These are phyloP conservation scores for Cistogaster globosa DNA, from an alignment of 2,888 invertebrate genomes.

Conservation along the genomic window DNA sequence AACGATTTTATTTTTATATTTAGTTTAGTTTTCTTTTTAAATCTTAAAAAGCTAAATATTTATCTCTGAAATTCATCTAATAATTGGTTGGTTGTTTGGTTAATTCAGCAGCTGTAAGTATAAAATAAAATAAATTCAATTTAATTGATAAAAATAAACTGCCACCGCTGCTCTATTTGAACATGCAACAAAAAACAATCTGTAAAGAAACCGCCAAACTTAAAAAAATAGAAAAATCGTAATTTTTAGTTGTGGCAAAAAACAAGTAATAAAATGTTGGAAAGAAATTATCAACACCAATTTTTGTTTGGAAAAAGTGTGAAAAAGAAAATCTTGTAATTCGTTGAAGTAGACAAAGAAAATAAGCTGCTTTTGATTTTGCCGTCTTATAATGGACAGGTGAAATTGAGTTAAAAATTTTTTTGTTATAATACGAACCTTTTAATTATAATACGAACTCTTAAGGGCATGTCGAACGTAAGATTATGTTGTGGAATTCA, in stretches of 20 bases:
- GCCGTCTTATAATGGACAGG: too few species aligned
- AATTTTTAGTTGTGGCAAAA: constrained; percentile 3
- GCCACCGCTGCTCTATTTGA: constrained; percentile 5
- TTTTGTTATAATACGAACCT: too few species aligned
- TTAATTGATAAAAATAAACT: constrained; percentile 61
- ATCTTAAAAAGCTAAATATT: constrained; percentile 2
- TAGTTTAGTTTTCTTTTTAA: constrained; percentile 24
- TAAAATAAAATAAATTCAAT: constrained; percentile 69
- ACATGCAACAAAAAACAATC: neutral
- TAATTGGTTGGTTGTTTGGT: constrained; percentile 55
- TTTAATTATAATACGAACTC: too few species aligned
- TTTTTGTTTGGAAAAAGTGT: constrained; percentile 41
- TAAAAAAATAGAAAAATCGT: constrained; percentile 10
- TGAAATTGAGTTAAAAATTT: too few species aligned
- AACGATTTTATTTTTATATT: constrained; percentile 36
- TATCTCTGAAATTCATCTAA: constrained; percentile 61
- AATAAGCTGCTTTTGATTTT: neutral
- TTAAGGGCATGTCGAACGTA: too few species aligned
- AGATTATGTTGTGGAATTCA: too few species aligned
- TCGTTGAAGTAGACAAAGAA: neutral
- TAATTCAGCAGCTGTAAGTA: constrained; percentile 69
- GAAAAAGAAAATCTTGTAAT: neutral
- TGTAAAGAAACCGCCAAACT: constrained; percentile 37
- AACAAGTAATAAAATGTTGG: constrained; percentile 63
- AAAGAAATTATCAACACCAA: constrained; percentile 70